phyloP scores from a whole-genome alignment of 2,113 vertebrate species.

The Pedionomus torquatus region DNA sequence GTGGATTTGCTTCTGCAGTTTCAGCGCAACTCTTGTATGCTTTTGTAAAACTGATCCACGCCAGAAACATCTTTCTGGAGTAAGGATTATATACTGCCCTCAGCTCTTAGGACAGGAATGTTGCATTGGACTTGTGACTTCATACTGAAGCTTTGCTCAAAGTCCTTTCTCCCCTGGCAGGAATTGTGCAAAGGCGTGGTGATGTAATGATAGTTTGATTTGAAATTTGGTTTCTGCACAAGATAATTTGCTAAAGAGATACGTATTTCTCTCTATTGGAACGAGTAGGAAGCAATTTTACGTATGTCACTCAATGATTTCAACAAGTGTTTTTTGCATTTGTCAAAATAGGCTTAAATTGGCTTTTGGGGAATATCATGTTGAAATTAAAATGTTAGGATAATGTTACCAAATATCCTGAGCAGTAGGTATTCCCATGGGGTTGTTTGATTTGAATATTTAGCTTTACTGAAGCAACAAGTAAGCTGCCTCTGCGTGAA shows the following conservation, averaged over 20 bases:
- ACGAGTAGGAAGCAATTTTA: accelerated
- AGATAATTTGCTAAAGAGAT: background rate
- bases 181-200: background rate
- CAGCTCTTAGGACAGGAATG: accelerated
- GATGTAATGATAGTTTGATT: background rate
- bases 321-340: accelerated
- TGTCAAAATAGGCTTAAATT: background rate
- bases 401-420: background rate
- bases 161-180: background rate
- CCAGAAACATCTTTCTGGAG: too few species aligned
- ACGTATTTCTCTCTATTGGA: background rate
- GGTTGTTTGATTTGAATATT: background rate
- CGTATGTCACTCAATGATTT: accelerated
- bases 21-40: accelerated
- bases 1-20: accelerated
- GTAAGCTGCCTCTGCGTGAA: background rate
- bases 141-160: background rate
- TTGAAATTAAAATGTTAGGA: background rate
- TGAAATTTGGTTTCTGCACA: background rate
- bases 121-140: accelerated
- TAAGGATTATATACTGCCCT: accelerated
- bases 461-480: background rate
- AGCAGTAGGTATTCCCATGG: background rate
- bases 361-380: accelerated
- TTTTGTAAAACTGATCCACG: background rate